phyloP scores from a whole-genome alignment of 1,140 invertebrate species.

The Bombus fervidus region DNA sequence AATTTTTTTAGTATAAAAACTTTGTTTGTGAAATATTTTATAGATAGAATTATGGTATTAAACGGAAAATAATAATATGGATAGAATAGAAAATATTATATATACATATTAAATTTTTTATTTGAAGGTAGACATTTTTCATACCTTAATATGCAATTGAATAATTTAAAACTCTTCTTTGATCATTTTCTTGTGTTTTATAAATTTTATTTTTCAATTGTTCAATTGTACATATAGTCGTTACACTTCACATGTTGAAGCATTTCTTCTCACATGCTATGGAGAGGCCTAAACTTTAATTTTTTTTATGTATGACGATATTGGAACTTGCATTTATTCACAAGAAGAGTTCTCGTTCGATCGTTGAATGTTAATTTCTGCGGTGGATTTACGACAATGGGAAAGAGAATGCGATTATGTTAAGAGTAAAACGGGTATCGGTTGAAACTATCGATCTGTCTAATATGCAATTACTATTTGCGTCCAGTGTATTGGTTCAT shows the following conservation, averaged over 20 bases:
- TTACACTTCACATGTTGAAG: not conserved
- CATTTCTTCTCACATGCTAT: not conserved
- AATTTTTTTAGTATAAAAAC: not conserved
- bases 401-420: conserved; percentile 7
- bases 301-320: not conserved
- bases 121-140: not conserved
- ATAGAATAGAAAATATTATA: not conserved
- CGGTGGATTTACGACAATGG: not conserved
- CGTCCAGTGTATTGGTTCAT: conserved; percentile 20
- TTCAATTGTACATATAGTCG: not conserved
- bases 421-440: conserved; percentile 10
- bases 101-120: not conserved
- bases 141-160: not conserved
- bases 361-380: not conserved
- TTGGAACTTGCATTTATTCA: not conserved
- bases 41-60: no score
- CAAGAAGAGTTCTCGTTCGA: not conserved
- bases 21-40: not conserved
- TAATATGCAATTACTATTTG: conserved; percentile 45
- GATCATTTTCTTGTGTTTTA: not conserved
- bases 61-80: no score
- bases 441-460: conserved; percentile 31
- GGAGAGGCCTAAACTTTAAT: not conserved
- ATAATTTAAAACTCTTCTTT: not conserved
- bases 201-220: not conserved